These are phyloP conservation scores for Diadumene lineata DNA, from an alignment of 92 coral and sea anemone genomes.

Conservation along the genomic window DNA sequence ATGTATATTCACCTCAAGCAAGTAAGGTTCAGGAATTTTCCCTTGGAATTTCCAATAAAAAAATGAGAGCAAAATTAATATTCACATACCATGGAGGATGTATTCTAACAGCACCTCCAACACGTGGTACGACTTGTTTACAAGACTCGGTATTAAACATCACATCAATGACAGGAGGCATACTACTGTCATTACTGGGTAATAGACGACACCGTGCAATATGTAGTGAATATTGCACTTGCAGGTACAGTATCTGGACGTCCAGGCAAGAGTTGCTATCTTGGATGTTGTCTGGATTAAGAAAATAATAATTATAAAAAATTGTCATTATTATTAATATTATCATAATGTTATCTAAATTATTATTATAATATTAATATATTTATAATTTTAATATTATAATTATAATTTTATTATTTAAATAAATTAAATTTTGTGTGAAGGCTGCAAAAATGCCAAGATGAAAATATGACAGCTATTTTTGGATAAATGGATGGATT, in stretches of 20 bases:
- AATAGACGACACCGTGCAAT: conserved; percentile 59
- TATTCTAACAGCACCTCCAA: conserved; percentile 59
- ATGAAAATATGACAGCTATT: too few species aligned
- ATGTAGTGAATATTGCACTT: conserved; percentile 56
- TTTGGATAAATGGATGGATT: not conserved
- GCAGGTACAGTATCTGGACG: conserved; percentile 50
- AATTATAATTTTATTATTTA: not conserved
- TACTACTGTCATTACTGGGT: conserved; percentile 21
- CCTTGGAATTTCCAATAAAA: too few species aligned
- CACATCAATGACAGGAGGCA: conserved; percentile 42
- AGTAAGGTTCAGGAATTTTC: too few species aligned
- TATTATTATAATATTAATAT: too few species aligned
- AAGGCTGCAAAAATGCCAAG: not conserved
- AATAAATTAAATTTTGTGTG: not conserved
- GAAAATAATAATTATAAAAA: not conserved
- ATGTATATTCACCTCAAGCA: too few species aligned
- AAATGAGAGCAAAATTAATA: not conserved
- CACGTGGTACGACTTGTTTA: conserved; percentile 49
- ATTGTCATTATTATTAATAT: too few species aligned
- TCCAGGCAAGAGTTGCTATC: conserved; percentile 32
- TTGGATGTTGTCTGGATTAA: not conserved
- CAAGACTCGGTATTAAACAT: conserved; percentile 57
- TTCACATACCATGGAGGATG: conserved; percentile 79
- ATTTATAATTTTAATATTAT: too few species aligned
- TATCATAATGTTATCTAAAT: too few species aligned